Conservation (phyloP, 2,888 invertebrate genomes). For the Volucella zonaria region DNA sequence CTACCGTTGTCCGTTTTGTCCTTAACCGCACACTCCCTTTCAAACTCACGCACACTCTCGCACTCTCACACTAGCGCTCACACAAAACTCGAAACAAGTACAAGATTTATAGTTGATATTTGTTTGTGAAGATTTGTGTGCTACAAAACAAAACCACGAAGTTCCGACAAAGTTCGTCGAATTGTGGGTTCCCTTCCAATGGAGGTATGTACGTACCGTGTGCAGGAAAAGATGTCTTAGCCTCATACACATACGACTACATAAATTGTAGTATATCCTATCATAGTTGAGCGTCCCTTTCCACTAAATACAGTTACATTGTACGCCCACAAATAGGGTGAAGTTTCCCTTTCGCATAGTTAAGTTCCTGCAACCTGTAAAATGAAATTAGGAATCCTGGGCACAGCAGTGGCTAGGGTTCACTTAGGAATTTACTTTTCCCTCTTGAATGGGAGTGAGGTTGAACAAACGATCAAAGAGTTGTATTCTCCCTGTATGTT, state of each 20-base stretch:
- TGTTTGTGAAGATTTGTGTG: slow-evolving; percentile 70
- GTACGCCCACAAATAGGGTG: slow-evolving; percentile 44
- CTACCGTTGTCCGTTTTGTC: slow-evolving; percentile 27
- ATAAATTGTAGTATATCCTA: neutral
- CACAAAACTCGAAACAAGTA: slow-evolving; percentile 9
- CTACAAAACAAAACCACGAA: slow-evolving; percentile 62
- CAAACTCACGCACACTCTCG: neutral
- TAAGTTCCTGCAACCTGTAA: slow-evolving; percentile 71
- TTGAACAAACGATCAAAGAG: slow-evolving; percentile 59
- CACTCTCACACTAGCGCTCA: slow-evolving; percentile 8
- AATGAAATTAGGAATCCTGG: slow-evolving; percentile 68
- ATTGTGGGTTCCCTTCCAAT: slow-evolving; percentile 50
- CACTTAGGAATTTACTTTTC: slow-evolving; percentile 57
- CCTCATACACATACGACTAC: slow-evolving; percentile 10
- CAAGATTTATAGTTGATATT: slow-evolving; percentile 67
- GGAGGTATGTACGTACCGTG: slow-evolving; percentile 27
- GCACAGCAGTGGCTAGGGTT: slow-evolving; percentile 50
- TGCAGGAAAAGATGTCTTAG: slow-evolving; percentile 44
- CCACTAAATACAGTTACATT: too few relatives aligned
- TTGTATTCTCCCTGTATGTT: slow-evolving; percentile 7
- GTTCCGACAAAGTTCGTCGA: slow-evolving; percentile 66
- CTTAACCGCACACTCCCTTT: neutral
- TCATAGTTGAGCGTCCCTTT: too few relatives aligned
- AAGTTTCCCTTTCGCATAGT: slow-evolving; percentile 72
- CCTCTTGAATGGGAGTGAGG: slow-evolving; percentile 4